These are phyloP conservation scores for Poeciliopsis prolifica DNA, from an alignment of 2,113 vertebrate genomes.

Conservation along the genomic window DNA sequence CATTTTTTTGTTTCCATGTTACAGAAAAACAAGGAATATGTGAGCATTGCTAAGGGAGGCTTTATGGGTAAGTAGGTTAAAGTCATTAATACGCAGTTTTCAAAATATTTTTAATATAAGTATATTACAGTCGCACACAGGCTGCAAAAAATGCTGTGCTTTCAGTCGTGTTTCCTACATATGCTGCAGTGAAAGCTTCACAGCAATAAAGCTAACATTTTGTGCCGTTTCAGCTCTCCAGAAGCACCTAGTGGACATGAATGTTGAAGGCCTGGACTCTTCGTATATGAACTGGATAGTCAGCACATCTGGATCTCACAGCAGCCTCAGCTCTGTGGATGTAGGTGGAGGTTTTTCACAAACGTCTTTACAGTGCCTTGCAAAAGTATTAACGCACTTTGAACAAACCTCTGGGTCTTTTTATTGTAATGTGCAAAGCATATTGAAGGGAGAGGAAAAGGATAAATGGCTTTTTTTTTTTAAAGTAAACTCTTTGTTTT, in stretches of 20 bases:
- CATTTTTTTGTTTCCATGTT: slow-evolving; percentile 42
- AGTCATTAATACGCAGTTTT: neutral
- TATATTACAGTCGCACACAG: neutral
- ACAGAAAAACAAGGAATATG: slow-evolving; percentile 99
- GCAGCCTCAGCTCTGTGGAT: slow-evolving; percentile 87
- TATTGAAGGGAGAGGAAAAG: neutral
- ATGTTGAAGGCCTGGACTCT: slow-evolving; percentile 94
- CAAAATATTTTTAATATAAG: neutral
- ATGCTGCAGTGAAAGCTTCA: neutral
- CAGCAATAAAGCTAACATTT: neutral
- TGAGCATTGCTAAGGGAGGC: slow-evolving; percentile 97
- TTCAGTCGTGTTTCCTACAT: neutral
- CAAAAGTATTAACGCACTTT: too few relatives aligned
- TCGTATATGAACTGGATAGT: slow-evolving; percentile 98
- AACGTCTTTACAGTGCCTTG: neutral
- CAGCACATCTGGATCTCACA: slow-evolving; percentile 94
- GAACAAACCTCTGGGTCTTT: neutral
- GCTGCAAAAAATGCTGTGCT: neutral
- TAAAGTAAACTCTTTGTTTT: too few relatives aligned
- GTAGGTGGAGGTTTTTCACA: slow-evolving; percentile 78
- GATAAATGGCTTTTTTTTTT: too few relatives aligned
- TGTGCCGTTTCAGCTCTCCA: slow-evolving; percentile 86
- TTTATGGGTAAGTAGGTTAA: slow-evolving; percentile 91
- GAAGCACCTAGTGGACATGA: slow-evolving; percentile 97
- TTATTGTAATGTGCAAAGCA: neutral